Percentiles rank a stretch among this genome's conserved stretches.
Evolutionary conservation across 2,113 vertebrate genomes (phyloP).

Genomic region (Pygoscelis adeliae): DNA sequence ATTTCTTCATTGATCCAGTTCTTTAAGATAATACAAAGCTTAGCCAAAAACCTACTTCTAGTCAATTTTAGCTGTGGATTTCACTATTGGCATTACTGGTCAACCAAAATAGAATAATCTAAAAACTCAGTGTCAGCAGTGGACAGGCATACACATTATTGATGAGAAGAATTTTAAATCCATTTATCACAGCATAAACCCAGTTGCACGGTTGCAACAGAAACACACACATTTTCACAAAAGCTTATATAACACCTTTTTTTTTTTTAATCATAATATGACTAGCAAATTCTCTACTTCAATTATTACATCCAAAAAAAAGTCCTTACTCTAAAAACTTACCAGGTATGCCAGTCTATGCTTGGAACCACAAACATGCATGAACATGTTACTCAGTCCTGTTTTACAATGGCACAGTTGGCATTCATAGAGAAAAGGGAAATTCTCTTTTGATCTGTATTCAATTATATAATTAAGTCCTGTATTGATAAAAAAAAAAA

Average conservation of each 20-base stretch:
- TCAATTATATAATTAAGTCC: slow-evolving; percentile 66
- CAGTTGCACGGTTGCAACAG: neutral
- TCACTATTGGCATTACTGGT: neutral
- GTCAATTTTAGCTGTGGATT: neutral
- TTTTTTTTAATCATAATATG: neutral
- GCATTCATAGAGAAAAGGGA: slow-evolving; percentile 60
- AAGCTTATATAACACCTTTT: neutral
- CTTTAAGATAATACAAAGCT: neutral
- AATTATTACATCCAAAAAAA: neutral
- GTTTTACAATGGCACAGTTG: slow-evolving; percentile 44
- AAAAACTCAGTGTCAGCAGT: neutral
- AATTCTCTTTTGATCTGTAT: slow-evolving; percentile 17
- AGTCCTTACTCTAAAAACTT: neutral
- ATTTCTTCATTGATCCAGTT: neutral
- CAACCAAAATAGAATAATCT: neutral
- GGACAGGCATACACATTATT: neutral
- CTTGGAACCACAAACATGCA: slow-evolving; percentile 65
- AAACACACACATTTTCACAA: neutral
- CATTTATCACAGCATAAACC: neutral
- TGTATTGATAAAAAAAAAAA: neutral
- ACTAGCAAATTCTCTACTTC: neutral
- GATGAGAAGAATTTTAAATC: neutral
- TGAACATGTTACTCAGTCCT: slow-evolving; percentile 61
- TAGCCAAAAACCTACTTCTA: neutral
- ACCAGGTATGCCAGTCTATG: slow-evolving; percentile 64